Evolutionary conservation across 2,797 vertebrate genomes (phyloP).

Genomic region (Phrynocephalus guinanensis): DNA sequence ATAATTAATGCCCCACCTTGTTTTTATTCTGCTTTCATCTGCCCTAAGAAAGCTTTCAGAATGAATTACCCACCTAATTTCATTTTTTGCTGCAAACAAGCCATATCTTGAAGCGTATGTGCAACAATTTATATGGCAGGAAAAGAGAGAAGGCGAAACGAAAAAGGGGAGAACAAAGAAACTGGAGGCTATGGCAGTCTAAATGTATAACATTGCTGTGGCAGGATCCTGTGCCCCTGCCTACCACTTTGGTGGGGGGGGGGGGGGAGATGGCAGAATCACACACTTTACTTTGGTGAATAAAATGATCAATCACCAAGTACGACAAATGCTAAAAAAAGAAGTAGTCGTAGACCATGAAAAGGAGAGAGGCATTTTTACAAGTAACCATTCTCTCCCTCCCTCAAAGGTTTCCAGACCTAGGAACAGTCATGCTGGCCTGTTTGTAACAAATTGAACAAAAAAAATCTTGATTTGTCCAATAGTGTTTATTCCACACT

Average conservation of each 20-base stretch:
- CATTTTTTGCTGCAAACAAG: constrained; percentile 38
- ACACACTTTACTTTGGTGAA: not conserved
- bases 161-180: constrained; percentile 3
- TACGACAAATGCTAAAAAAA: too few species aligned
- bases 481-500: too few species aligned
- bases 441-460: too few species aligned
- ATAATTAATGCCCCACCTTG: constrained; percentile 38
- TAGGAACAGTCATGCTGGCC: not conserved
- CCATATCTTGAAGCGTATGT: constrained; percentile 36
- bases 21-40: constrained; percentile 38
- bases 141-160: constrained; percentile 41
- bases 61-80: constrained; percentile 59
- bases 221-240: not conserved
- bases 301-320: too few species aligned
- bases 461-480: too few species aligned
- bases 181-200: accelerated
- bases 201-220: not conserved
- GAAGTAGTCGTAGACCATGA: not conserved
- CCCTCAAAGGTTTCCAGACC: not conserved
- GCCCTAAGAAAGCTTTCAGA: constrained; percentile 54
- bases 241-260: not conserved
- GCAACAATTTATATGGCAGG: constrained; percentile 39
- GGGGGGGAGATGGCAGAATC: not conserved
- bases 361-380: not conserved
- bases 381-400: not conserved